Base-by-base conservation (phyloP, 2,888 invertebrate genomes). In the Plebejus anna region DNA sequence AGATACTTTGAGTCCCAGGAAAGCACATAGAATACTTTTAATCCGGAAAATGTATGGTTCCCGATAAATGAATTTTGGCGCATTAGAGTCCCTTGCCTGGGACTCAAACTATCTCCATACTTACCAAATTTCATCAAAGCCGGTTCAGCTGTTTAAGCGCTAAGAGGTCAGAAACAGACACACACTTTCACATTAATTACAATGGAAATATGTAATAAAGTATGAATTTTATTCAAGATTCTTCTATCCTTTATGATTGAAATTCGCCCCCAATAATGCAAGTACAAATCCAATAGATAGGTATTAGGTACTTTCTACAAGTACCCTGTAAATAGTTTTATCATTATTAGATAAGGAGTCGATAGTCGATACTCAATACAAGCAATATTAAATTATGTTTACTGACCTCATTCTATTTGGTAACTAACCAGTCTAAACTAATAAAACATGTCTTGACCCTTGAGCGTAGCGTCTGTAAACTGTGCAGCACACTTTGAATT, bases 401-500 rank as follows among this genome's bases (percentile, higher is more conserved):
- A 78, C 78, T 76, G 78, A 80, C 79, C 81, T 80, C 82, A 83
- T 81, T 82, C 80, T 79, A 81, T 80, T 77, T 76, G 75, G 78
- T 51, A 73, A 72, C 76, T 76, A 73, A 78, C 80, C 80, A 82
- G 81, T 82, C 78, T 55, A 77, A 79, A 75, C 72, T 80, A 82
- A 82, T 82, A 13, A 55, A 22, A 22, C 22, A 28, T 51, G 73
- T 42, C 47, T 72, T 73, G 55, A 22, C 22, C 0, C 22, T 22
- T 22, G 22, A 22, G 22, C 22, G 22, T 22, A 51, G 73, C 28
- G 42, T 71, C 32, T 66, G 1, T 66, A 11, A 61, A 7, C 9
- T 6, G 9, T 22, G 9, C 13, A 51, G 13, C 13, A 13, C 13
- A 51, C 13, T 51, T 51, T 51, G 42, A 42, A 42, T 42, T 42